Evolutionary conservation across 2,888 invertebrate species (phyloP), one percentile per base, ranked within the genome.

Genomic region (Nezara viridula): DNA sequence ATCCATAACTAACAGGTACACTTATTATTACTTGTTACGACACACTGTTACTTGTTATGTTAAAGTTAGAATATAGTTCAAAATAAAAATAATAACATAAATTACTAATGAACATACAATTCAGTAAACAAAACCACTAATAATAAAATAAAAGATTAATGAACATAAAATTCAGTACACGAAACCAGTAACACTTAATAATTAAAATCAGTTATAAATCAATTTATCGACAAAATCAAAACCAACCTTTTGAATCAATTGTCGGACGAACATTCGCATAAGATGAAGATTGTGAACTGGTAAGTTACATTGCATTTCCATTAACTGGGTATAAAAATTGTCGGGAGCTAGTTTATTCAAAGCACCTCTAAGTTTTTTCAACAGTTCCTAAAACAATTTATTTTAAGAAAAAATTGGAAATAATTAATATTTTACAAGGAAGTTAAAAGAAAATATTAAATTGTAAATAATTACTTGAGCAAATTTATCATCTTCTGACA

Each of bases 331-430:
- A 73, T 90, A 90, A 60, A 90, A 90, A 60, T 90, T 90, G 85
- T 90, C 90, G 9, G 90, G 90, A 14, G 90, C 89, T 73, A 90
- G 86, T 60, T 90, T 90, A 81, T 90, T 90, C 44, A 90, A 40
- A 37, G 90, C 90, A 7, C 90, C 90, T 27, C 90, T 81, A 1
- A 90, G 81, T 73, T 90, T 90, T 86, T 90, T 90, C 37, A 90
- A 81, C 32, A 47, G 85, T 27, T 85, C 88, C 90, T 90, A 32
- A 86, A 89, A 27, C 6, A 27, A 14, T 88, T 85, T 6, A 21
- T 32, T 40, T n/a, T 52, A 86, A 85, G 16, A 47, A 37, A 32
- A 49, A 7, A 24, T 21, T 7, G 10, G 5, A 37, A n/a, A 44
- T 81, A 0, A 44, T n/a, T 24, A 44, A n/a, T 81, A 40, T 81